Evolutionary conservation across 2,113 vertebrate species (phyloP), one percentile per base, ranked within the genome.

Genomic region (Corythornis cristatus): DNA sequence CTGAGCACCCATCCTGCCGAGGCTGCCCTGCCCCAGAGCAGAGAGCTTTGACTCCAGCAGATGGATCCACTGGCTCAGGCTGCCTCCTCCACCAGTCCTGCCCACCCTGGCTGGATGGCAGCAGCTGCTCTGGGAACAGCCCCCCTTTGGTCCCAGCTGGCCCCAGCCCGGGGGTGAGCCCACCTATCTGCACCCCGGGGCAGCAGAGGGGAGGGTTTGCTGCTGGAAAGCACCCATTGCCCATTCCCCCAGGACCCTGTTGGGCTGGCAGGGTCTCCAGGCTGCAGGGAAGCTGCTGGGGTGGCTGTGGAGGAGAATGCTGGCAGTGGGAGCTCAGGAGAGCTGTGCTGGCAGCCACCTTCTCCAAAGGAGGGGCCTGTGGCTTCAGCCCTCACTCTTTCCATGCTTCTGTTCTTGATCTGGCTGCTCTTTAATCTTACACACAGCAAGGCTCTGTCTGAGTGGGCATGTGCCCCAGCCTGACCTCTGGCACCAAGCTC

Each of bases 161-260:
- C n/a, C 14, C 56, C 42, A 8, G 40, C 48, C n/a, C 42, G 16
- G 33, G 33, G 5, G 1, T 5, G 12, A 28, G 40, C 37, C 40
- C 70, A 11, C 29, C 53, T 31, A 16, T 28, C 28, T n/a, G n/a
- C 40, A 18, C 56, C 40, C 26, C 6, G 4, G 15, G 8, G 29
- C 66, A 17, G 71, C 53, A 57, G 33, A 73, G 72, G n/a, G 45
- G 57, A 92, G 45, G 58, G 5, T 28, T 40, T 88, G 35, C 43
- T 7, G 4, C 5, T 20, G 42, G 23, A 33, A 4, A 26, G 5
- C 18, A 8, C 17, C 43, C 14, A 2, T 16, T 45, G 11, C 29
- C 23, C 17, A 3, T 3, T 37, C 31, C 53, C 16, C 0, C 0
- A 26, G 57, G 57, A 25, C 15, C 35, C 56, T 6, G 1, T 0